Base-by-base conservation (phyloP, 2,797 vertebrate genomes). In the Acanthurus lineatus region DNA sequence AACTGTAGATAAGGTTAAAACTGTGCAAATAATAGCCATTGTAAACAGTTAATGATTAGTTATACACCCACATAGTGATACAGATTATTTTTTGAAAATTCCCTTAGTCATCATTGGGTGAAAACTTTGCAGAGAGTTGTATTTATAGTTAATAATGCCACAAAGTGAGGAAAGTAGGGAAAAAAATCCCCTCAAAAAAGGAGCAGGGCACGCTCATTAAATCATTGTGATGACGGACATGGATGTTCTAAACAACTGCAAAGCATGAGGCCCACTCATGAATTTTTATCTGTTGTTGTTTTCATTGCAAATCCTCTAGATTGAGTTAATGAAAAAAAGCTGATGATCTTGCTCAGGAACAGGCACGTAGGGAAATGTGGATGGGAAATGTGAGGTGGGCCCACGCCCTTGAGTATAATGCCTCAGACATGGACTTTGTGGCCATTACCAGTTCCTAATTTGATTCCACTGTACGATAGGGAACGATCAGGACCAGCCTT, bases 271-370 rank as follows among this genome's bases (percentile, higher is more conserved):
- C 57, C 42, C 60, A 64, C 63, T 91, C 58, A 79, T 88, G 52
- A 42, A 52, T 73, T 85, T 83, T 85, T 70, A 75, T 86, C 77
- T 81, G 78, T 79, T 89, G 78, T 83, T 91, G 77, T 90, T 91
- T 88, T 83, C 91, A 87, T 86, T 77, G 88, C 75, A 89, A 92
- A 91, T 90, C 82, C 88, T 87, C 48, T 58, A 88, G 87, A 92
- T 94, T 92, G 91, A 73, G 76, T 32, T 92, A 91, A 92, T 91
- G 85, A 91, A 90, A 80, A 79, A 88, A 91, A 89, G 68, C 73
- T 93, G 89, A 90, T 81, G 82, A 83, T 79, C 71, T 76, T 42
- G 8, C 76, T 88, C 60, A 71, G 71, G 83, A 86, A 83, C 35
- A 22, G 63, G 81, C 42, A 81, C 19, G 3, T 84, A 89, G 71